Percentiles rank a stretch among this genome's conserved stretches.
These are phyloP conservation scores for Allophyes oxyacanthae DNA, from an alignment of 2,888 invertebrate species.

Conservation along the genomic window DNA sequence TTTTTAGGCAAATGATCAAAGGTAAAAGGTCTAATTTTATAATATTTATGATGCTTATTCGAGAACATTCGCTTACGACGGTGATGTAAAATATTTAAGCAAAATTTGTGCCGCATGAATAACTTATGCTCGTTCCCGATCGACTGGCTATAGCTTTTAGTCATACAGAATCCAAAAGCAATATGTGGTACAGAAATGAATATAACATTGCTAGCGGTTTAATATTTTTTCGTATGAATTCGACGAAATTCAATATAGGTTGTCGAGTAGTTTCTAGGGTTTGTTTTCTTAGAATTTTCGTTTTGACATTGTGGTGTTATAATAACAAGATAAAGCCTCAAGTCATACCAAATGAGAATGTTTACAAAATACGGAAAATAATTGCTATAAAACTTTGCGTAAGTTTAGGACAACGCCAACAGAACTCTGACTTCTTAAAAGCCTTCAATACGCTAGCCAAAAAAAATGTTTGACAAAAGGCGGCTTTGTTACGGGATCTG, in stretches of 20 bases:
- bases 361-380: conserved; percentile 12
- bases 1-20: conserved; percentile 48
- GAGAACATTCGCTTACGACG: conserved; percentile 4
- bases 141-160: neutral
- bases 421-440: conserved; percentile 51
- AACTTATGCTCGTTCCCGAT: conserved; percentile 1
- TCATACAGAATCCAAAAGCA: neutral
- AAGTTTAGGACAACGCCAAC: conserved; percentile 33
- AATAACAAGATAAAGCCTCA: no score
- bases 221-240: neutral
- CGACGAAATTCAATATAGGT: neutral
- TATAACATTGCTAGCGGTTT: neutral
- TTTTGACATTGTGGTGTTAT: no score
- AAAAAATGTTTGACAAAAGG: conserved; percentile 69
- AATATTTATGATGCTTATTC: conserved; percentile 32
- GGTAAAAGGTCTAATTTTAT: conserved; percentile 35
- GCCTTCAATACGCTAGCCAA: conserved; percentile 60
- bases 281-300: no score
- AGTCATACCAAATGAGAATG: conserved; percentile 4
- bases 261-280: neutral
- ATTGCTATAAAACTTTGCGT: conserved; percentile 23
- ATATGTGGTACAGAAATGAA: neutral
- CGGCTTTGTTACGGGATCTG: conserved; percentile 69
- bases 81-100: conserved; percentile 10
- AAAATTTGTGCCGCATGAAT: conserved; percentile 13